Evolutionary conservation across 2,888 invertebrate species (phyloP), one percentile per base, ranked within the genome.

Genomic region (Urechis unicinctus): DNA sequence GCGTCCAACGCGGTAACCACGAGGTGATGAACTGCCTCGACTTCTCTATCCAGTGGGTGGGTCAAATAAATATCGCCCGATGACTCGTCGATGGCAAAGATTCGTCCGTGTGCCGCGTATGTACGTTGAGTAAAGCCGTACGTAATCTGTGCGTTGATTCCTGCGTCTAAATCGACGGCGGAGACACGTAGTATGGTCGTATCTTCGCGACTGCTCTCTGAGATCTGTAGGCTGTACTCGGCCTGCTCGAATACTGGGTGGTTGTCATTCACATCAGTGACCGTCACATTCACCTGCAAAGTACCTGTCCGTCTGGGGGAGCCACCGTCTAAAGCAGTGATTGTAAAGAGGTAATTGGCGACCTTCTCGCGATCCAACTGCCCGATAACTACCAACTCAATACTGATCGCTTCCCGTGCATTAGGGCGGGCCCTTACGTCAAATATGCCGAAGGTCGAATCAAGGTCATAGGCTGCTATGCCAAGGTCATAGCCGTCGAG

Each of bases 191-290:
- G 13, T 22, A 53, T 5, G n/a, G 42, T 13, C 13, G 2, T 26
- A 4, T 41, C 48, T 6, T 21, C 28, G 26, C 26, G 25, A n/a
- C 26, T 29, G 22, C 25, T 25, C 49, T 53, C 54, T 26, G 49
- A 25, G 26, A 49, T 44, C 17, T 17, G 26, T 29, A 28, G 42
- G n/a, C 17, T 17, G 3, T 53, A 53, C 3, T 6, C 5, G 2
- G 36, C 22, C 48, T 28, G 9, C 13, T 41, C 41, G 29, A 53
- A 53, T n/a, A 24, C 29, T 9, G 54, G 54, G 2, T 21, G 9
- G 29, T 53, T 53, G 42, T 53, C 54, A 26, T 53, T 53, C 25
- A n/a, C 26, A 25, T 53, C 54, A 4, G 25, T 26, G n/a, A 53
- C 49, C 6, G 22, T 17, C 5, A 52, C 26, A 5, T 6, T 17